Base-by-base conservation (phyloP, 2,888 invertebrate species). In the Dorcus hopei region DNA sequence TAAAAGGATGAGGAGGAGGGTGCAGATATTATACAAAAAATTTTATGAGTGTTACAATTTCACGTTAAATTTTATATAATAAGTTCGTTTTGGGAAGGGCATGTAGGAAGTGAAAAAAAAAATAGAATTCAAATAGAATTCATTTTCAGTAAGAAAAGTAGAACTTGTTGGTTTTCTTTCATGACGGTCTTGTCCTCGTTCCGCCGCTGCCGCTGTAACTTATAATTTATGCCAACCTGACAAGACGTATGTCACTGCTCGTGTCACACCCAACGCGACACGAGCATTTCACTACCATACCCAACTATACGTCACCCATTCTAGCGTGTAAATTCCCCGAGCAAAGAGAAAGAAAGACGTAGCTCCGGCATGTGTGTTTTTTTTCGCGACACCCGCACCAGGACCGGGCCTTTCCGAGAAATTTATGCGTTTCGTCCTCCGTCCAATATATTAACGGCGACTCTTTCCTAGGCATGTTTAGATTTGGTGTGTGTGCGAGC, bases 211-310 rank as follows among this genome's bases (percentile, higher is more conserved):
- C 40, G 54, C 58, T 54, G 65, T 61, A 59, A 61, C 58, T 58
- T 61, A 65, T 58, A 61, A 63, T 57, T 59, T 57, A 59, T 52
- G 64, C 64, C 66, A 68, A 66, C 68, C 65, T 70, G 70, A 71
- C 71, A 70, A 70, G 71, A 71, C 70, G 72, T 73, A 72, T 72
- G 72, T 73, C 71, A 72, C 61, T 65, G 68, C 60, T 67, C 68
- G 62, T 67, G 70, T 69, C 69, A 70, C 71, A 71, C 70, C 70
- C 71, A 72, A 63, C 69, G 66, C 70, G 65, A 67, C 68, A 68
- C 68, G 68, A 67, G 61, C 58, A 59, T 42, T 55, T 54, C 33
- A 33, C n/a, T 49, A 26, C 26, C 45, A 45, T 16, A 45, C n/a
- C 45, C 26, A 23, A 23, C 45, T 19, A 19, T 45, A 45, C 45